Conservation (phyloP, 1,140 invertebrate species). For the Leptoteleia sp. region DNA sequence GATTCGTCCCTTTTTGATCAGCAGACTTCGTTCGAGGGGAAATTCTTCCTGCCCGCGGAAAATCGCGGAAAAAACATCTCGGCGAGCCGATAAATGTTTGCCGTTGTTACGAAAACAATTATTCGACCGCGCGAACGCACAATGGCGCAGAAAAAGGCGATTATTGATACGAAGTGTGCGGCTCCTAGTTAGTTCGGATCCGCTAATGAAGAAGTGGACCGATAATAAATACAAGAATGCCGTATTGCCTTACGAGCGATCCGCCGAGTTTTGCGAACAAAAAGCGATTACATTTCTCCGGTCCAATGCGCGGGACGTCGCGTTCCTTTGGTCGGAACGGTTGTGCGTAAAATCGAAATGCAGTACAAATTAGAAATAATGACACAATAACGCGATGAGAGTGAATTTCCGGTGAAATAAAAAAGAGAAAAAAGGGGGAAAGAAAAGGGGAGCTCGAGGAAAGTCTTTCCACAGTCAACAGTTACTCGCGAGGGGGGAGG, state of each 20-base stretch:
- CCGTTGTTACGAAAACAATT: too few species aligned
- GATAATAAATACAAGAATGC: constrained; percentile 29
- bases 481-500: constrained; percentile 21
- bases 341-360: too few species aligned
- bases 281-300: neutral
- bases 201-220: constrained; percentile 13
- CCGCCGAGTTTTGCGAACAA: neutral
- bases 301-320: neutral
- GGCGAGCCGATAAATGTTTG: too few species aligned
- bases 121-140: too few species aligned
- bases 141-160: too few species aligned
- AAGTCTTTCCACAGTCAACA: constrained; percentile 7
- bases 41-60: too few species aligned
- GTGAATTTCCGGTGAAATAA: constrained; percentile 25
- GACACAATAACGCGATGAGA: constrained; percentile 6
- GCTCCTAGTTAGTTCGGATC: constrained; percentile 1
- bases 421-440: too few species aligned
- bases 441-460: neutral
- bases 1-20: too few species aligned
- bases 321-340: neutral
- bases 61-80: too few species aligned
- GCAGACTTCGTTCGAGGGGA: too few species aligned
- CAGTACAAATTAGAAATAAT: constrained; percentile 20
- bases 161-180: neutral
- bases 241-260: constrained; percentile 5